A percentile compares a stretch with the other conserved stretches of the same genome.
These are phyloP conservation scores for Drosophila planitibia DNA, from an alignment of 2,888 invertebrate species.

Conservation along the genomic window DNA sequence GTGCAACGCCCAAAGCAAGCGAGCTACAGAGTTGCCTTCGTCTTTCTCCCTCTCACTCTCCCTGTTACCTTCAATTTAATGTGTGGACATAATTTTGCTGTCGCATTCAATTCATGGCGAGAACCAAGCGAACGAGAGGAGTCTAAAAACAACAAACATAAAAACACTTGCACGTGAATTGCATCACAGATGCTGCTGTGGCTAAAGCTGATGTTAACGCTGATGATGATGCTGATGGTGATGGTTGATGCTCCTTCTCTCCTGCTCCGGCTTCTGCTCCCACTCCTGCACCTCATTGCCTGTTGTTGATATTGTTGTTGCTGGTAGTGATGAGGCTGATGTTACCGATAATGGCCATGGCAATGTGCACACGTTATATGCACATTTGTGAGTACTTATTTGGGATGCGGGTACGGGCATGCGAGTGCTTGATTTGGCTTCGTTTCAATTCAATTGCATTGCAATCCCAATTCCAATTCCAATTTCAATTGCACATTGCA, in stretches of 20 bases:
- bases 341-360: constrained; percentile 75
- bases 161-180: constrained; percentile 76
- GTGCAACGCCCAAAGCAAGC: constrained; percentile 32
- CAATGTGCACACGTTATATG: constrained; percentile 76
- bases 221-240: constrained; percentile 26
- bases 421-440: constrained; percentile 52
- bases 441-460: constrained; percentile 55
- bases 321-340: constrained; percentile 55
- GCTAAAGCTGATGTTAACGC: constrained; percentile 23
- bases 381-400: constrained; percentile 69
- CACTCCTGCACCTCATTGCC: constrained; percentile 1
- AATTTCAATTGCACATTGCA: constrained; percentile 35
- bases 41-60: constrained; percentile 7
- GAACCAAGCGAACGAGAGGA: constrained; percentile 26
- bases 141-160: constrained; percentile 61
- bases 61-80: constrained; percentile 71
- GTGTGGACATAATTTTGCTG: constrained; percentile 81
- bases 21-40: constrained; percentile 4
- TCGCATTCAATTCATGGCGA: constrained; percentile 74
- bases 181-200: constrained; percentile 65
- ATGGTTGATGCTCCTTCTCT: constrained; percentile 34
- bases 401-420: constrained; percentile 24
- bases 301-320: constrained; percentile 43
- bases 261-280: not conserved
- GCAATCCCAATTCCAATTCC: constrained; percentile 41